These are phyloP conservation scores for Edolisoma coerulescens DNA, from an alignment of 2,113 vertebrate genomes.

Conservation along the genomic window DNA sequence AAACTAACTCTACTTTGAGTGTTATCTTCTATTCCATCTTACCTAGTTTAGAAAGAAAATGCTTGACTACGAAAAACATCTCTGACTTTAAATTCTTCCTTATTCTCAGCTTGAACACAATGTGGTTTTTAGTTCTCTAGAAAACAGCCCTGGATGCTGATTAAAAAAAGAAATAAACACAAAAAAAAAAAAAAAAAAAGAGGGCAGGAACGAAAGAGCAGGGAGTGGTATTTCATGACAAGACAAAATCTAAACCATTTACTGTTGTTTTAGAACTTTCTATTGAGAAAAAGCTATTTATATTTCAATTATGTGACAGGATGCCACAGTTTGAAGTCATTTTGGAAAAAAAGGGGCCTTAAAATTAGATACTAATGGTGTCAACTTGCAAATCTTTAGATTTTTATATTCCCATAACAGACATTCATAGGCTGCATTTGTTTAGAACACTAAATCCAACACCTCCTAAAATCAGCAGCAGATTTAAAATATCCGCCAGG, in stretches of 20 bases:
- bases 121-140: background rate
- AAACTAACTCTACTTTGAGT: background rate
- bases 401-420: background rate
- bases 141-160: background rate
- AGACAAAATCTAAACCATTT: background rate
- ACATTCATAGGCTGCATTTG: background rate
- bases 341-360: background rate
- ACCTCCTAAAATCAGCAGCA: background rate
- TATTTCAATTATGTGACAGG: background rate
- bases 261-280: background rate
- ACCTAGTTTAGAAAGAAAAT: background rate
- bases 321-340: background rate
- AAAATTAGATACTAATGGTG: background rate
- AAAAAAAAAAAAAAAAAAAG: too few relatives aligned
- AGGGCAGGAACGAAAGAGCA: background rate
- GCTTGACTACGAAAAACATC: background rate
- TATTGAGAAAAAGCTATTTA: background rate
- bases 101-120: background rate
- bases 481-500: background rate
- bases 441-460: background rate
- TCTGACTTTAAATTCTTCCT: background rate
- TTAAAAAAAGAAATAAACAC: background rate
- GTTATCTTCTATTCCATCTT: background rate
- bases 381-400: background rate
- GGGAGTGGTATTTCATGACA: background rate